Conservation (phyloP, 2,113 vertebrate species). For the Datnioides undecimradiatus region DNA sequence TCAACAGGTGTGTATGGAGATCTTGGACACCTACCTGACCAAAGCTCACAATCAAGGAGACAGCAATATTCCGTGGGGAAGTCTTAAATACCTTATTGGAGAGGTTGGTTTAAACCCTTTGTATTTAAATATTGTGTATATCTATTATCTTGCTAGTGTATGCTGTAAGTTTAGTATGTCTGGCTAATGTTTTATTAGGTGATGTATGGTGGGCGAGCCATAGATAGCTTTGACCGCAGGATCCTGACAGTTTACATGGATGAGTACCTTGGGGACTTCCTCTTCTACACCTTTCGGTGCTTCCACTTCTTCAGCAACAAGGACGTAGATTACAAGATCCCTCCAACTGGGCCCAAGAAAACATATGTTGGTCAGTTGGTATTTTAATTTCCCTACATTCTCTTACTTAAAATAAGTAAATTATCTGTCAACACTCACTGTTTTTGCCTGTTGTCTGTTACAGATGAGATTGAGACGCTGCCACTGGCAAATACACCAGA, state of each 20-base stretch:
- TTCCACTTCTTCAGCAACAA: constrained; percentile 92
- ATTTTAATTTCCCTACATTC: background rate
- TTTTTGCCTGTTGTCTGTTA: constrained; percentile 27
- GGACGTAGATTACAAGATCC: constrained; percentile 91
- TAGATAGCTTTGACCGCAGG: constrained; percentile 95
- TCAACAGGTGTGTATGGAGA: constrained; percentile 95
- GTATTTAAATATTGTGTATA: background rate
- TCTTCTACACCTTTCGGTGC: constrained; percentile 91
- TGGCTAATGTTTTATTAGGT: constrained; percentile 83
- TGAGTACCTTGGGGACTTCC: constrained; percentile 95
- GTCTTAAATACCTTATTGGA: constrained; percentile 95
- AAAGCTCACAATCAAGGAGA: constrained; percentile 90
- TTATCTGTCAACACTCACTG: background rate
- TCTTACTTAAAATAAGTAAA: background rate
- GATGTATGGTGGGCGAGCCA: constrained; percentile 94
- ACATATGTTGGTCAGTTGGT: constrained; percentile 88
- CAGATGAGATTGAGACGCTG: constrained; percentile 91
- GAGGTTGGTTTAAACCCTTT: constrained; percentile 85
- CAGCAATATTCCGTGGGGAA: constrained; percentile 91
- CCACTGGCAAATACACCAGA: constrained; percentile 91
- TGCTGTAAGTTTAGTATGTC: background rate
- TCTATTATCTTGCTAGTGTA: background rate
- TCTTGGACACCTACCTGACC: constrained; percentile 92
- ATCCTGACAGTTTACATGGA: constrained; percentile 95
- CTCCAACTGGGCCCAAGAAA: constrained; percentile 83